phyloP scores from a whole-genome alignment of 2,113 vertebrate species.

The Poicephalus gulielmi region DNA sequence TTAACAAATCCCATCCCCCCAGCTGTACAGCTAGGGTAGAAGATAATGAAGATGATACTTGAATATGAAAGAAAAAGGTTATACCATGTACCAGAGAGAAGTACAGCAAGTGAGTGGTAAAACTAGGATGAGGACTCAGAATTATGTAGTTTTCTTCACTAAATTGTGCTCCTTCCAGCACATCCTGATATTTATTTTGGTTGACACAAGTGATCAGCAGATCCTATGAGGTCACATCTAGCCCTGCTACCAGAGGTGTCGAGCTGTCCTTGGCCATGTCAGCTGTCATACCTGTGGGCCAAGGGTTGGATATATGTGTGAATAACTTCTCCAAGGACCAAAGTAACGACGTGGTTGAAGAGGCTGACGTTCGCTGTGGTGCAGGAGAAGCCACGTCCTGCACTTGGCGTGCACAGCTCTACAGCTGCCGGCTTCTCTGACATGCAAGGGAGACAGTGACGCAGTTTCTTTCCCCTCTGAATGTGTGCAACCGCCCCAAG shows the following conservation, averaged over 20 bases:
- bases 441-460: neutral
- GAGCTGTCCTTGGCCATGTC: constrained; percentile 36
- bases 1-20: neutral
- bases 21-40: neutral
- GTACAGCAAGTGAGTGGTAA: neutral
- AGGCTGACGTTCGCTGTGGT: neutral
- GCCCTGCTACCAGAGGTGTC: neutral
- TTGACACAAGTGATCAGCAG: neutral
- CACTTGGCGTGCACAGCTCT: neutral
- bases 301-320: neutral
- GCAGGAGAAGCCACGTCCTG: constrained; percentile 2
- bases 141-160: neutral
- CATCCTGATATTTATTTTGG: neutral
- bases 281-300: constrained; percentile 5
- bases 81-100: neutral
- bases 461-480: neutral
- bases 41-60: neutral
- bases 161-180: neutral
- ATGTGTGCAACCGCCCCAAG: neutral
- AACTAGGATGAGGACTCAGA: neutral
- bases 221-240: neutral
- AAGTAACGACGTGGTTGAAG: constrained; percentile 9
- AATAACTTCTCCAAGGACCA: constrained; percentile 19
- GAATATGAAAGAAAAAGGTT: neutral
- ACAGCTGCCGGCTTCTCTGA: constrained; percentile 54